Conservation (phyloP, 2,888 invertebrate species). For the Kryphioiulus occultus region DNA sequence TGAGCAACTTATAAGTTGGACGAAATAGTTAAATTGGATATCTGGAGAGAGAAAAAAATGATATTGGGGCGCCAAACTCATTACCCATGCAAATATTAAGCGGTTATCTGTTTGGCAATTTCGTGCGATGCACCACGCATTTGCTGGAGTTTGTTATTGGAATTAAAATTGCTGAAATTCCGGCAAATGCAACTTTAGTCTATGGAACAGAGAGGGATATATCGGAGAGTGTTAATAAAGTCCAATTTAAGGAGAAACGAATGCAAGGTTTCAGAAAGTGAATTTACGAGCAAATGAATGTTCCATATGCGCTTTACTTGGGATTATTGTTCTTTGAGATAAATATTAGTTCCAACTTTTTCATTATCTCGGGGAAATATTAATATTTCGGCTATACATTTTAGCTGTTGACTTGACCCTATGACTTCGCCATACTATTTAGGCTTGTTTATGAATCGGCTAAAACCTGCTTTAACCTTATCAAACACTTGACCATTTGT, state of each 20-base stretch:
- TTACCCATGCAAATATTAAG: slow-evolving; percentile 13
- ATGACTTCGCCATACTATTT: too few species aligned
- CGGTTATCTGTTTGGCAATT: not conserved
- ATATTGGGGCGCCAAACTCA: not conserved
- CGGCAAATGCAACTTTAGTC: not conserved
- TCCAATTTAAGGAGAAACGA: not conserved
- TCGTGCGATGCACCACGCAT: not conserved
- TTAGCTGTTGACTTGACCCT: too few species aligned
- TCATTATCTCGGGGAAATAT: too few species aligned
- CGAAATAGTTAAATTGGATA: slow-evolving; percentile 9
- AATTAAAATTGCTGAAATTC: not conserved
- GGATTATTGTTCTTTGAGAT: too few species aligned
- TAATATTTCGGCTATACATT: too few species aligned
- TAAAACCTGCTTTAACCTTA: too few species aligned
- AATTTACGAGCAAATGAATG: too few species aligned
- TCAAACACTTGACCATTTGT: too few species aligned
- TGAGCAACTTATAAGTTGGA: not conserved
- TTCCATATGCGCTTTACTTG: too few species aligned
- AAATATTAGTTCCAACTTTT: too few species aligned
- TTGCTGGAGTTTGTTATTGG: slow-evolving; percentile 11
- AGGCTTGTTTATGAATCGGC: too few species aligned
- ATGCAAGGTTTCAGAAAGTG: too few species aligned
- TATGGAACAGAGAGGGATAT: not conserved
- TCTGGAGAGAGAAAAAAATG: not conserved
- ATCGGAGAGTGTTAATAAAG: not conserved